phyloP scores from a whole-genome alignment of 2,888 invertebrate species.

The Meghimatium bilineatum region DNA sequence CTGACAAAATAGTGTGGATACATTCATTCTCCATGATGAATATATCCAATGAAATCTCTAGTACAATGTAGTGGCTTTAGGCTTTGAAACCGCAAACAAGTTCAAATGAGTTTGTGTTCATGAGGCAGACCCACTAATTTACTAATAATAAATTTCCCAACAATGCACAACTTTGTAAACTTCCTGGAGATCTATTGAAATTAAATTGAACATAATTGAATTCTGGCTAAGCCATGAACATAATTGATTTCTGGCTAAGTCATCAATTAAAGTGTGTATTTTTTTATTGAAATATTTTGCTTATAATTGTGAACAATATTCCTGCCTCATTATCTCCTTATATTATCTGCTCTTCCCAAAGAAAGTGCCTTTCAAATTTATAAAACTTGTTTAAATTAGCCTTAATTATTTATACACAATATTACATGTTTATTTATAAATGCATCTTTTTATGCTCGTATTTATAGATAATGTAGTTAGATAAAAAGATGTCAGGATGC shows the following conservation, averaged over 20 bases:
- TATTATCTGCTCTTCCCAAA: not conserved
- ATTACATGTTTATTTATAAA: constrained; percentile 9
- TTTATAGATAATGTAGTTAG: not conserved
- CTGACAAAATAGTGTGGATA: too few species aligned
- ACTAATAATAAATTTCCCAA: not conserved
- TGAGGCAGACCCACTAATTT: too few species aligned
- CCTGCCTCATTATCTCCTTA: not conserved
- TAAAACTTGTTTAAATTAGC: not conserved
- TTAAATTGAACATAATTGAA: not conserved
- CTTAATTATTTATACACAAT: constrained; percentile 5
- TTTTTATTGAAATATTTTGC: not conserved
- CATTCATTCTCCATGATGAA: too few species aligned
- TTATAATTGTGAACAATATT: not conserved
- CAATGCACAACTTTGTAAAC: not conserved
- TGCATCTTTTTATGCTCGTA: not conserved
- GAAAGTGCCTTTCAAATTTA: constrained; percentile 11
- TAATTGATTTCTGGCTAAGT: not conserved
- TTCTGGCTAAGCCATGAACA: not conserved
- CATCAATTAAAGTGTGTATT: not conserved
- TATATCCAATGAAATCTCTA: too few species aligned
- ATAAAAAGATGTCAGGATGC: not conserved
- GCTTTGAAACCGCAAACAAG: too few species aligned
- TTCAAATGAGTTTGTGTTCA: too few species aligned
- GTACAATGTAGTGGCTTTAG: too few species aligned
- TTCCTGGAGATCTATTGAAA: not conserved